Conservation (phyloP, 2,888 invertebrate genomes). For the Blera fallax region DNA sequence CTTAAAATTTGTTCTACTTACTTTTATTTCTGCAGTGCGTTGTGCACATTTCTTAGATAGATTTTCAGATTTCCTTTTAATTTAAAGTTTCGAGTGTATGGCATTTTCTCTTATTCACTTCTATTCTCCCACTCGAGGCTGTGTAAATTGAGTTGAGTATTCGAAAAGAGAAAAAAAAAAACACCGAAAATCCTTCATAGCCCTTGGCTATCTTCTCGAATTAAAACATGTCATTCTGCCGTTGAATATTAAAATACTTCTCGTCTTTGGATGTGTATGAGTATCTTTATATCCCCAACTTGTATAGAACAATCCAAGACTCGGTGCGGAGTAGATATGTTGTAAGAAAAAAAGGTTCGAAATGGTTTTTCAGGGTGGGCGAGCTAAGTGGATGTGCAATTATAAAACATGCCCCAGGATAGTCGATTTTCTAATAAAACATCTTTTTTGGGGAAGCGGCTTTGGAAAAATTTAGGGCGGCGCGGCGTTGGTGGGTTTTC, state of each 20-base stretch:
- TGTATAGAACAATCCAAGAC: neutral
- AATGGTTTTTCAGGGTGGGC: neutral
- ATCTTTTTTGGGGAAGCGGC: neutral
- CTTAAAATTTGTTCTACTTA: no score
- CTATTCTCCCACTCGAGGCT: neutral
- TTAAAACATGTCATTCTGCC: slow-evolving; percentile 66
- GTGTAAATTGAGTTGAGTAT: slow-evolving; percentile 30
- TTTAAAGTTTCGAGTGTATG: slow-evolving; percentile 57
- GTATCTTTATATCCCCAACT: neutral
- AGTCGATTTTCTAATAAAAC: slow-evolving; percentile 45
- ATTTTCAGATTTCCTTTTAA: slow-evolving; percentile 50
- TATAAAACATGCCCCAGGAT: slow-evolving; percentile 39
- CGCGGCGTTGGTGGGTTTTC: no score
- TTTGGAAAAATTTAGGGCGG: neutral
- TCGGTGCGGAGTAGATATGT: neutral
- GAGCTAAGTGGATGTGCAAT: slow-evolving; percentile 63
- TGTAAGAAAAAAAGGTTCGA: neutral
- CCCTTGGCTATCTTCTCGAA: slow-evolving; percentile 40
- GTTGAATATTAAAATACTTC: slow-evolving; percentile 39
- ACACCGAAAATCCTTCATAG: slow-evolving; percentile 4
- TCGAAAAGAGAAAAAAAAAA: neutral
- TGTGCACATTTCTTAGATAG: neutral
- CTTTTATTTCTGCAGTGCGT: slow-evolving; percentile 2
- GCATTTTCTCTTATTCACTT: neutral
- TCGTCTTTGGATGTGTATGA: neutral